Conservation (phyloP, 2,888 invertebrate genomes). For the Zele albiditarsus region DNA sequence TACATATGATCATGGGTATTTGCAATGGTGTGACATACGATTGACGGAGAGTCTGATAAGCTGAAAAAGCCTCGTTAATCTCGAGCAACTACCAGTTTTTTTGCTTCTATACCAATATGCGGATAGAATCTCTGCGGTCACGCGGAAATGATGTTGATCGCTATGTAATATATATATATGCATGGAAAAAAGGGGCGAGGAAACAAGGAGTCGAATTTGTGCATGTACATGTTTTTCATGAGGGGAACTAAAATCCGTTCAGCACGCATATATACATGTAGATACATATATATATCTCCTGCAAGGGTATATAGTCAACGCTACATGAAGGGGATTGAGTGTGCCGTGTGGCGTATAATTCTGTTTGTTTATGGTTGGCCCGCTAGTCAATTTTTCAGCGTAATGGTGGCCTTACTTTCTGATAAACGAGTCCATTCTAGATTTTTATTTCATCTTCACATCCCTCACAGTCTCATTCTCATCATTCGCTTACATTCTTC, state of each 20-base stretch:
- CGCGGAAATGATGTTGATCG: not conserved
- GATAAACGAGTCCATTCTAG: slow-evolving; percentile 59
- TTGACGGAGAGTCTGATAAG: not conserved
- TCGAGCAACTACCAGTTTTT: not conserved
- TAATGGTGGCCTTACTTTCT: slow-evolving; percentile 67
- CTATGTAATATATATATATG: not conserved
- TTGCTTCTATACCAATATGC: too few species aligned
- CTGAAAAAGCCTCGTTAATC: not conserved
- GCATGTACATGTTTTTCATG: slow-evolving; percentile 37
- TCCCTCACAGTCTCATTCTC: slow-evolving; percentile 31
- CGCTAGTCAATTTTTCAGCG: slow-evolving; percentile 69
- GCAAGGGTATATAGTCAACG: slow-evolving; percentile 44
- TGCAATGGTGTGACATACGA: not conserved
- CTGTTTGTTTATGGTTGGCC: slow-evolving; percentile 69
- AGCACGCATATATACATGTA: slow-evolving; percentile 35
- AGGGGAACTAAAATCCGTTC: slow-evolving; percentile 56
- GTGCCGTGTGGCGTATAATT: slow-evolving; percentile 63
- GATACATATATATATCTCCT: slow-evolving; percentile 32
- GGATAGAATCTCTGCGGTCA: too few species aligned
- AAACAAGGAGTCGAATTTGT: not conserved
- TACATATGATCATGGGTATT: not conserved
- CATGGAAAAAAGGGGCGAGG: slow-evolving; percentile 1
- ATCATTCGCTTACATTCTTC: slow-evolving; percentile 12
- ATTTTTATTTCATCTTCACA: slow-evolving; percentile 35
- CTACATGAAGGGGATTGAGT: slow-evolving; percentile 56